Base-by-base conservation (phyloP, 2,797 vertebrate species). In the Strix occidentalis region DNA sequence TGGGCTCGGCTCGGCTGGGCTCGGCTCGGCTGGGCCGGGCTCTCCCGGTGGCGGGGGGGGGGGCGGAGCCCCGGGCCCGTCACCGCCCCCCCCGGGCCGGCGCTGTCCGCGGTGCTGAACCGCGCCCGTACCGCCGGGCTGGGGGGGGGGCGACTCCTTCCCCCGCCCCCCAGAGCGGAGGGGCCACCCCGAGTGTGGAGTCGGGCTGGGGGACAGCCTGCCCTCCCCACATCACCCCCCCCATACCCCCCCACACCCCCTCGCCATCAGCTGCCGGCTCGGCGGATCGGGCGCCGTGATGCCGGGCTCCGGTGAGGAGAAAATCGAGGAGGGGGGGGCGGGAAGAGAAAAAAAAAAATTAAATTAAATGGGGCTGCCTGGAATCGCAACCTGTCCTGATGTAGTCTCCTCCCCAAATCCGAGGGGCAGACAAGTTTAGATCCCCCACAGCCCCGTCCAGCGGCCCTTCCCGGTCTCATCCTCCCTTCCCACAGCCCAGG, bases 81-180 rank as follows among this genome's bases (percentile, higher is more conserved):
- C 46, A 0, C 61, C 26, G 57, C 28, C 28, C 33, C 23, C 41
- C 61, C 69, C n/a, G 7, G 20, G 24, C 50, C 13, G 68, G 58
- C 26, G 94, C 98, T 98, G 95, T 98, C 98, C 96, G 39, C 76
- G 97, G 97, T 98, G 64, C 98, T 98, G 97, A 97, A 72, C 10
- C 8, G 18, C 54, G 10, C 45, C 58, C 26, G 20, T 50, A 4
- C 29, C 29, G 21, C 15, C 13, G 10, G 46, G n/a, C 1, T n/a
- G 3, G 46, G 37, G 35, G 15, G 29, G 29, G 16, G 12, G 46
- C 4, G 6, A 10, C 11, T 37, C 10, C 29, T 43, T 9, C 24
- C 5, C 5, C 17, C 19, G 16, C 35, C 8, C 3, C 26, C 26
- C 20, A 24, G 0, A 4, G 31, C 29, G 35, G 31, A 4, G 56